Evolutionary conservation across 2,888 invertebrate genomes (phyloP), one percentile per base, ranked within the genome.

Genomic region (Mythimna ferrago): DNA sequence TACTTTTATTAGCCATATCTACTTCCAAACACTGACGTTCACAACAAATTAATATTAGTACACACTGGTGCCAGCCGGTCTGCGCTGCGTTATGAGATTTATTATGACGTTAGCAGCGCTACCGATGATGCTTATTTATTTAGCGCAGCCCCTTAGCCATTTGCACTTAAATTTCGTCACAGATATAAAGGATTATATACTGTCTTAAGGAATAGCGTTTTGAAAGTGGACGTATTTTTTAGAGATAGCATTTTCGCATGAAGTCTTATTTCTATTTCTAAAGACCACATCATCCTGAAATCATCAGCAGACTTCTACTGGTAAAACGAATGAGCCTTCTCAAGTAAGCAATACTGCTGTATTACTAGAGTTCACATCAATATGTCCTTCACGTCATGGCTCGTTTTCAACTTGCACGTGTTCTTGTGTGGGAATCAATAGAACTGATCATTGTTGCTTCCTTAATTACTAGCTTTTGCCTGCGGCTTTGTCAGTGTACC

Each of bases 41-140:
- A 48, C 26, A 62, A 62, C 9, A 51, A 44, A 57, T 62, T 38
- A 48, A 62, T 56, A 56, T 73, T 48, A 72, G 48, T 32, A 57
- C 48, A 44, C 44, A 57, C n/a, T 7, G 72, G 56, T 62, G 72
- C 62, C 38, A 63, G 44, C 6, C 48, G 41, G 76, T 66, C 76
- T 67, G 51, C 51, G 41, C 67, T 66, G 57, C 51, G 41, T 32
- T 10, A 21, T 21, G 19, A 51, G 38, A 51, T 51, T 76, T 51
- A 21, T 41, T 19, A 16, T 41, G 54, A 56, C 16, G 19, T 35
- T 26, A 44, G 9, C 44, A 63, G 19, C 32, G 21, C 38, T 19
- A 53, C 41, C 10, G 41, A 16, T 53, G 5, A 11, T 35, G 11
- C 14, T 61, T 41, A 60, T 38, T 41, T 60, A 14, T 41, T 41